Base-by-base conservation (phyloP, 92 coral and sea anemone genomes). In the Meandrina meandrites region DNA sequence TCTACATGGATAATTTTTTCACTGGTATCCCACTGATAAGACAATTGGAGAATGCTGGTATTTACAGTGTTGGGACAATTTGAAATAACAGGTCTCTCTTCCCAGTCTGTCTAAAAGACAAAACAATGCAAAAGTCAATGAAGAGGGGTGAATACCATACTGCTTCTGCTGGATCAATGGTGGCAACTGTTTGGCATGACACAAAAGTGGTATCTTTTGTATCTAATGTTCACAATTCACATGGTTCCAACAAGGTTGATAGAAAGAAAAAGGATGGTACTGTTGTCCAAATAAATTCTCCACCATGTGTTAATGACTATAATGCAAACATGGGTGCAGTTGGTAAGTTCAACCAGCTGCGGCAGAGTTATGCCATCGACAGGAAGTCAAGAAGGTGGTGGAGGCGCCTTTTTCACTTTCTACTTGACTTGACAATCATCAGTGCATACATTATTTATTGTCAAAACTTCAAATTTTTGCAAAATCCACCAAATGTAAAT, bases 11-110 rank as follows among this genome's bases (percentile, higher is more conserved):
- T 75, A 74, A 75, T 75, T 75, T 75, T 75, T 75, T 75, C 50
- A 75, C 32, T 32, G 57, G 54, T 75, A 75, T 75, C 37, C 51
- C 79, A 8, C 57, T 75, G 54, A 34, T 75, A 15, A 75, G 79
- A 34, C 79, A n/a, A n/a, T n/a, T n/a, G n/a, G n/a, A n/a, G n/a
- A 75, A 75, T 75, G 79, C 79, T 75, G 57, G 79, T 75, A 75
- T 42, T 75, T 75, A 74, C 45, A 35, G 58, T 75, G 79, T 75
- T 75, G 79, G 27, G 30, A 75, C 79, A 75, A 75, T 42, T 75
- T 42, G 54, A 19, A 75, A 35, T 47, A 40, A 75, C 32, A 75
- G 79, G 54, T 75, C 31, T 32, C 57, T 40, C 54, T 37, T 18
- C 79, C n/a, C 79, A 35, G 79, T 16, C 79, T 75, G 79, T 75